Conservation (phyloP, 2,888 invertebrate species). For the Plemyria rubiginata region DNA sequence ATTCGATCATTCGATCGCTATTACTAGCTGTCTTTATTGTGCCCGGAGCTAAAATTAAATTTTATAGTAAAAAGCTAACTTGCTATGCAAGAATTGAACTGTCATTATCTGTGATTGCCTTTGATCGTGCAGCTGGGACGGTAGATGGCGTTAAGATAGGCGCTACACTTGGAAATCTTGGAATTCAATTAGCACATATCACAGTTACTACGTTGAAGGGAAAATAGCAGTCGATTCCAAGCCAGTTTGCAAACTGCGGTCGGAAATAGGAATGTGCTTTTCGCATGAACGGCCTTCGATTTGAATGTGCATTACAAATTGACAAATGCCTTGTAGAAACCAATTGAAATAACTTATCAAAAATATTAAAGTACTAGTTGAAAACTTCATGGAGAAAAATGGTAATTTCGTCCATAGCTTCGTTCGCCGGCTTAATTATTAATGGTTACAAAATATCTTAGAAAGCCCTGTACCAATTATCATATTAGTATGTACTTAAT, state of each 20-base stretch:
- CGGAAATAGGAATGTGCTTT: background rate
- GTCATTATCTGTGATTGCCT: constrained; percentile 59
- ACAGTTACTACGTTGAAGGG: constrained; percentile 13
- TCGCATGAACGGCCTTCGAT: background rate
- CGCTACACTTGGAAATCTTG: constrained; percentile 23
- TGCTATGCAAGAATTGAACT: constrained; percentile 56
- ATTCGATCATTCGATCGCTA: background rate
- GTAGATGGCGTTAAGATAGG: constrained; percentile 33
- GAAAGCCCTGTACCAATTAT: background rate
- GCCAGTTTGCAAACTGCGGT: background rate
- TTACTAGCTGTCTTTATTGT: constrained; percentile 12
- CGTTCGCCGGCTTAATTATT: background rate
- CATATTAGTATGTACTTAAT: background rate
- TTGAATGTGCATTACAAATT: background rate
- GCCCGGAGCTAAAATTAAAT: constrained; percentile 31
- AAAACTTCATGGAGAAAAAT: background rate
- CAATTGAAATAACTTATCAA: too few relatives aligned
- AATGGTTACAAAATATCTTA: constrained; percentile 1
- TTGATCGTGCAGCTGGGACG: constrained; percentile 36
- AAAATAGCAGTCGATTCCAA: background rate
- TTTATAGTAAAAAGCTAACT: constrained; percentile 46
- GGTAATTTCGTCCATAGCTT: background rate
- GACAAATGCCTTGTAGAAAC: too few relatives aligned
- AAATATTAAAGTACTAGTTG: background rate
- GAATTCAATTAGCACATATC: constrained; percentile 27